A percentile compares a stretch with the other conserved stretches of the same genome.
Evolutionary conservation across 2,888 invertebrate genomes (phyloP).

Genomic region (Synanthedon vespiformis): DNA sequence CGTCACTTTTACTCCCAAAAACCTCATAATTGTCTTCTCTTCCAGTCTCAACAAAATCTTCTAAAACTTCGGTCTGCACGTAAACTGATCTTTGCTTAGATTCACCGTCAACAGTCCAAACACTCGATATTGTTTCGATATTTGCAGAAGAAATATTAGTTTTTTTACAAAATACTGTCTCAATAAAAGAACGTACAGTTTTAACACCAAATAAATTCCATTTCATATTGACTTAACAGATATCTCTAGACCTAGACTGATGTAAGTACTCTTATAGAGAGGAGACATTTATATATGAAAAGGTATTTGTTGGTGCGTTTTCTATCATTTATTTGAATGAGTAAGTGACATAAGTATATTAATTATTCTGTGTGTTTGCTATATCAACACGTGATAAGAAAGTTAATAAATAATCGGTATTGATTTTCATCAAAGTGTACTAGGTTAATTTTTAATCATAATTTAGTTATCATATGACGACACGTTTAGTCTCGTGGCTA

Average conservation of each 20-base stretch:
- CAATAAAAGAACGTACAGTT: not conserved
- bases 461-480: too few species aligned
- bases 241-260: not conserved
- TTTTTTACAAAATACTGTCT: conserved; percentile 8
- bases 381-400: too few species aligned
- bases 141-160: conserved; percentile 12
- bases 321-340: too few species aligned
- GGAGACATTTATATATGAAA: too few species aligned
- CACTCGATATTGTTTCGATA: conserved; percentile 19
- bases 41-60: not conserved
- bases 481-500: too few species aligned
- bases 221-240: not conserved
- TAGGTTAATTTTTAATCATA: too few species aligned
- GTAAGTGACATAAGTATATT: too few species aligned
- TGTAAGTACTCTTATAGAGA: not conserved
- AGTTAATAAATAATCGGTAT: too few species aligned
- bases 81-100: conserved; percentile 7
- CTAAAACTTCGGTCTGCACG: conserved; percentile 5
- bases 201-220: not conserved
- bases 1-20: not conserved
- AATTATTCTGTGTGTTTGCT: too few species aligned
- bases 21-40: not conserved
- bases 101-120: conserved; percentile 12
- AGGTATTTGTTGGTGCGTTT: too few species aligned
- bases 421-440: too few species aligned